Evolutionary conservation across 2,888 invertebrate species (phyloP).

Genomic region (Perizoma affinitatum): DNA sequence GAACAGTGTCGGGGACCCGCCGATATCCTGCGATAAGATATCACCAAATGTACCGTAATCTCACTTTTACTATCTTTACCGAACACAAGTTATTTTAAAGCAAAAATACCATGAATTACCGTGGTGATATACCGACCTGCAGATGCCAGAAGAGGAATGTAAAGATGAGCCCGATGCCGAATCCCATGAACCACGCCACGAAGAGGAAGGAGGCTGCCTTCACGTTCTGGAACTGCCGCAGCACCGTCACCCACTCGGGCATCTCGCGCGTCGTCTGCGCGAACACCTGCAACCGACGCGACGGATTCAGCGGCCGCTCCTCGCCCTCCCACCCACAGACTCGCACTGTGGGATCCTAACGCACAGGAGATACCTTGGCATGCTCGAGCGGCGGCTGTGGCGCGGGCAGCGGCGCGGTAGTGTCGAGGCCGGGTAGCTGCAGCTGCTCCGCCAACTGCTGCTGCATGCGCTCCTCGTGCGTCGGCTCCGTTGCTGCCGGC

Average conservation of each 20-base stretch:
- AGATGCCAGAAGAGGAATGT: constrained; percentile 99
- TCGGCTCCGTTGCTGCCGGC: constrained; percentile 86
- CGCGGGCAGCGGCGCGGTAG: constrained; percentile 79
- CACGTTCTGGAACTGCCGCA: constrained; percentile 94
- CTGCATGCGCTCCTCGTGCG: constrained; percentile 90
- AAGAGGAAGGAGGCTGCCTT: constrained; percentile 97
- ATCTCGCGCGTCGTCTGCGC: constrained; percentile 95
- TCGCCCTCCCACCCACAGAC: too few relatives aligned
- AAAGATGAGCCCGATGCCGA: constrained; percentile 99
- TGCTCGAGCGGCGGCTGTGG: constrained; percentile 57
- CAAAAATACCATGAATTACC: too few relatives aligned
- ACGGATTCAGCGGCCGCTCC: neutral
- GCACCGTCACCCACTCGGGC: constrained; percentile 96
- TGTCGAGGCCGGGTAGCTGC: constrained; percentile 91
- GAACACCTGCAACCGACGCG: constrained; percentile 84
- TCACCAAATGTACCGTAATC: neutral
- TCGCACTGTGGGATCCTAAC: too few relatives aligned
- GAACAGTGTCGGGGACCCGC: constrained; percentile 98
- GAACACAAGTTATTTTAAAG: too few relatives aligned
- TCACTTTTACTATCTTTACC: too few relatives aligned
- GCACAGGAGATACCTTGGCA: constrained; percentile 44
- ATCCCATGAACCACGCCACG: constrained; percentile 99
- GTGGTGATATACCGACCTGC: constrained; percentile 85
- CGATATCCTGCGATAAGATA: constrained; percentile 89
- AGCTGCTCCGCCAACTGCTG: constrained; percentile 93